These are phyloP conservation scores for Gobiocypris rarus DNA, from an alignment of 2,113 vertebrate species.

Conservation along the genomic window DNA sequence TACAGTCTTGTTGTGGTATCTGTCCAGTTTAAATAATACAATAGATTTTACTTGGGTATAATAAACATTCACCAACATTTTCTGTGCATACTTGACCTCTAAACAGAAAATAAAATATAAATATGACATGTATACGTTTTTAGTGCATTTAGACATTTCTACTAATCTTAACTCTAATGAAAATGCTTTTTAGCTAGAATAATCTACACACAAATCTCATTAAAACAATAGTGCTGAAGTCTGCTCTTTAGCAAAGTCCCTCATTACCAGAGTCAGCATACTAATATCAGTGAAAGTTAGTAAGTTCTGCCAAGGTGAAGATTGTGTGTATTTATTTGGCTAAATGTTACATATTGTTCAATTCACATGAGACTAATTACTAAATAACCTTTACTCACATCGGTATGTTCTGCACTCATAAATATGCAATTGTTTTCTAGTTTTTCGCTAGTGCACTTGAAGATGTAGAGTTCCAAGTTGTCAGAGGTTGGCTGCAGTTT, in stretches of 20 bases:
- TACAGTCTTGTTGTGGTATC: background rate
- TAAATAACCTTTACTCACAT: slow-evolving; percentile 10
- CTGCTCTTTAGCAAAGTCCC: background rate
- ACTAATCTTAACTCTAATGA: background rate
- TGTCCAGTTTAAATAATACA: background rate
- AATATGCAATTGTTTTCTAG: background rate
- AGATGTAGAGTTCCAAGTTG: background rate
- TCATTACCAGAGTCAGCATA: slow-evolving; percentile 17
- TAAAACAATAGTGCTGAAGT: slow-evolving; percentile 5
- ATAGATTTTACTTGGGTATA: background rate
- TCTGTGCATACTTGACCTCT: background rate
- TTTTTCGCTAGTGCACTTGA: background rate
- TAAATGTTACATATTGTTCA: slow-evolving; percentile 25
- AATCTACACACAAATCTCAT: background rate
- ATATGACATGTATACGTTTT: background rate
- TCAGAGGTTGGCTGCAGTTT: slow-evolving; percentile 6
- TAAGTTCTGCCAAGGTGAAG: slow-evolving; percentile 10
- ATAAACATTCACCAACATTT: background rate
- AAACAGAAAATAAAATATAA: background rate
- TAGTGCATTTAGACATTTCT: background rate
- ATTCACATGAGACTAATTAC: slow-evolving; percentile 39
- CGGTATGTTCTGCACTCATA: background rate
- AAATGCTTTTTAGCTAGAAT: background rate
- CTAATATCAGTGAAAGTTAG: background rate
- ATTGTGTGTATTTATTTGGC: slow-evolving; percentile 11